phyloP scores from a whole-genome alignment of 2,113 vertebrate genomes.

The Tinamus guttatus region DNA sequence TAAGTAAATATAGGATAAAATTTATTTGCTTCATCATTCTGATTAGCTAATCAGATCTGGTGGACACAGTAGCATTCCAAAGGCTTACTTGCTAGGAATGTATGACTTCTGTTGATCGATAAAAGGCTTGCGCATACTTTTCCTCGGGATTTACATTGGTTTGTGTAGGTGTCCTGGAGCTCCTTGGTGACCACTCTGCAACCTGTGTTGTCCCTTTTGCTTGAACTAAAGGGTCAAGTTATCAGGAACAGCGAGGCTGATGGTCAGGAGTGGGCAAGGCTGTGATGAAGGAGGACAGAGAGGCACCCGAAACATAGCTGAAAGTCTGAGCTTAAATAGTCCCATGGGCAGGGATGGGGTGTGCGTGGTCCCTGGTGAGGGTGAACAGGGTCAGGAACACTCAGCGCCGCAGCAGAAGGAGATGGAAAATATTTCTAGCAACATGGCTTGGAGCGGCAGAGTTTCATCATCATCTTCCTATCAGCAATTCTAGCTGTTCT shows the following conservation, averaged over 20 bases:
- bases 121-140: rapidly evolving
- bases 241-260: rapidly evolving
- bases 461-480: rapidly evolving
- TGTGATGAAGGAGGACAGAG: neutral
- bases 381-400: neutral
- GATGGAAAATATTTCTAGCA: rapidly evolving
- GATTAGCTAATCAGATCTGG: neutral
- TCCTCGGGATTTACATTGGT: neutral
- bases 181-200: rapidly evolving
- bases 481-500: rapidly evolving
- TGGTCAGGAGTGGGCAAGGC: too few species aligned
- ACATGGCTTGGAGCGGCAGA: neutral
- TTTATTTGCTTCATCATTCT: neutral
- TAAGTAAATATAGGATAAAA: neutral
- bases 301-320: rapidly evolving
- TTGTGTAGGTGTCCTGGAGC: rapidly evolving
- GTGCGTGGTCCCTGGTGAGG: neutral
- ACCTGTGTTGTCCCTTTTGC: too few species aligned
- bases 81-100: neutral
- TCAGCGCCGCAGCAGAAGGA: neutral
- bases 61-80: neutral
- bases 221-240: too few species aligned
- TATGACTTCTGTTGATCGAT: rapidly evolving
- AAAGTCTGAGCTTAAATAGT: neutral
- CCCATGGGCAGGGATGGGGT: rapidly evolving